Evolutionary conservation across 2,113 vertebrate species (phyloP), one percentile per base, ranked within the genome.

Genomic region (Toxotes jaculatrix): DNA sequence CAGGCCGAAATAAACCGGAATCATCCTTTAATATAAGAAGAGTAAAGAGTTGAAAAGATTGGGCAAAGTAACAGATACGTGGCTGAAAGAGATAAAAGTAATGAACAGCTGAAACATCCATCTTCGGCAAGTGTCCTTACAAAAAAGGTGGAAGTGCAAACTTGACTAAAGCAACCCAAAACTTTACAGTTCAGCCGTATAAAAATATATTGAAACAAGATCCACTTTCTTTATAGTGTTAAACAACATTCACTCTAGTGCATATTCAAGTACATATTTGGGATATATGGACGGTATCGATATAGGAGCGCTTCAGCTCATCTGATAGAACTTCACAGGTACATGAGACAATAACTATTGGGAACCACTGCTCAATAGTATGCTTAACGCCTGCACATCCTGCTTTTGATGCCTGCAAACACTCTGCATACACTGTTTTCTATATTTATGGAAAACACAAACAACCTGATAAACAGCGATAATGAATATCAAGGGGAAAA

Each of bases 401-500:
- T 7, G 27, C 12, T 57, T 31, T 31, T 31, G 53, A 61, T 16
- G 32, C 8, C 32, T 38, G 42, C 42, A 43, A 38, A 42, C 40
- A n/a, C 21, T 19, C 27, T 27, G 57, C 43, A 43, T 43, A 13
- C 42, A 19, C 14, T 49, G n/a, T 70, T 70, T 70, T 53, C 6
- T 62, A 13, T 69, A 49, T 67, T 77, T 71, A 59, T 32, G 43
- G 51, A 72, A 71, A 27, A 57, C 73, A 87, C 66, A 81, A 76
- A 69, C 83, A 79, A 65, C 31, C 75, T 70, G 76, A 77, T 79
- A 78, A 66, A 72, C 0, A 19, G 57, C 4, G 56, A 80, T 83
- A 74, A 83, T 81, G 71, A 80, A 83, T 55, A 83, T 45, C 57
- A 77, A 78, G 84, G 59, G 53, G 8, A 11, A 61, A 36, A 53